Percentiles rank a stretch among this genome's conserved stretches.
phyloP scores from a whole-genome alignment of 1,140 invertebrate species.

The Babylonia areolata region DNA sequence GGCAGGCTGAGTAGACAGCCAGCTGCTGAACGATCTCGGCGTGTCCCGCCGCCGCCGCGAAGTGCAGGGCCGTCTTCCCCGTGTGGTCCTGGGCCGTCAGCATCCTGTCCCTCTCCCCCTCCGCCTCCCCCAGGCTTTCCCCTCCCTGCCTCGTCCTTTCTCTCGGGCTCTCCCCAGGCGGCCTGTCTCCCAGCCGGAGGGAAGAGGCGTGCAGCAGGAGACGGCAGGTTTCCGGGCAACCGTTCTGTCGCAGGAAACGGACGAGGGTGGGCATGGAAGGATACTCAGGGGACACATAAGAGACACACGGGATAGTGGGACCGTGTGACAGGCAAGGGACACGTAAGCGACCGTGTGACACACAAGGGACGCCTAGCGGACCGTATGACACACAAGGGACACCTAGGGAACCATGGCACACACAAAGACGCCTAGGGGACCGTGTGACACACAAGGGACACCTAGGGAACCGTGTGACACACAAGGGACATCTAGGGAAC shows the following conservation, averaged over 20 bases:
- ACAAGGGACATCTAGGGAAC: no score
- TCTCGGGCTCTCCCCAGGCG: neutral
- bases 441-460: no score
- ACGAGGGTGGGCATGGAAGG: no score
- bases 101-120: constrained; percentile 37
- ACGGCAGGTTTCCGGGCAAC: neutral
- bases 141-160: neutral
- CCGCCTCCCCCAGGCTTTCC: neutral
- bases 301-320: no score
- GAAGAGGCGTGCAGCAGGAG: neutral
- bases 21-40: constrained; percentile 55
- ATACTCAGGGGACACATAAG: no score
- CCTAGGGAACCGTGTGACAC: no score
- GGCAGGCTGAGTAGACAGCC: constrained; percentile 41
- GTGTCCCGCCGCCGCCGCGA: constrained; percentile 69
- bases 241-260: neutral
- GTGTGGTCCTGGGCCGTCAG: constrained; percentile 57
- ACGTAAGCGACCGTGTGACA: no score
- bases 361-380: no score
- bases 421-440: no score
- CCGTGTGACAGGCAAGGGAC: no score
- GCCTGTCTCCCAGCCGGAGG: neutral
- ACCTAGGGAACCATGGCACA: no score
- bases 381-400: no score
- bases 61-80: constrained; percentile 67